These are phyloP conservation scores for Pseudocheirus occidentalis DNA, from an alignment of 2,797 vertebrate species.

Conservation along the genomic window DNA sequence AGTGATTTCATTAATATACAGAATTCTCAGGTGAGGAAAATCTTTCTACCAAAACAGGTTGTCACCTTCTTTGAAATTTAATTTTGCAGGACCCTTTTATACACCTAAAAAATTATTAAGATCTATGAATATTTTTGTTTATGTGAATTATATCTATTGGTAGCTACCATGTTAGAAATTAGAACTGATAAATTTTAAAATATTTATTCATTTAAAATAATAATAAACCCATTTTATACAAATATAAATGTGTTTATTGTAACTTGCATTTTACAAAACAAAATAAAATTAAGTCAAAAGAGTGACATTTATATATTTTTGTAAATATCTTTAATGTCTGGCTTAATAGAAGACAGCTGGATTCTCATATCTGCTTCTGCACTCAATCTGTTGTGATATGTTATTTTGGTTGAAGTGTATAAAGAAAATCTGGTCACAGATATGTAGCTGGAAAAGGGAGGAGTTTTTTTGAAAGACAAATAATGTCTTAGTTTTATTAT, in stretches of 20 bases:
- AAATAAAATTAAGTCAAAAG: neutral
- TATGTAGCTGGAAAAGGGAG: neutral
- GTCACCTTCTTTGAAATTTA: neutral
- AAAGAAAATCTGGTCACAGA: slow-evolving; percentile 4
- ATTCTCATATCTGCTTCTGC: neutral
- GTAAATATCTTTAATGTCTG: neutral
- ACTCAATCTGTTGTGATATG: neutral
- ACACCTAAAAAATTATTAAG: neutral
- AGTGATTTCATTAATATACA: neutral
- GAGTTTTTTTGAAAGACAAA: neutral
- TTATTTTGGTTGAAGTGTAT: neutral
- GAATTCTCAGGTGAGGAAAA: neutral
- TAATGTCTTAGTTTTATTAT: neutral
- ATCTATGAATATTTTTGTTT: neutral
- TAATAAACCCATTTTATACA: neutral
- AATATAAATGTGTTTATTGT: neutral
- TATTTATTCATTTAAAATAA: neutral
- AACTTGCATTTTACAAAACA: neutral
- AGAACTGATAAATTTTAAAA: neutral
- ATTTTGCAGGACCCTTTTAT: neutral
- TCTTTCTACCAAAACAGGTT: neutral
- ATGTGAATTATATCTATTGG: neutral
- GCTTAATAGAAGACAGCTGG: neutral
- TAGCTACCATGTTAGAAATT: neutral
- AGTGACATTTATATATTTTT: neutral